phyloP scores from a whole-genome alignment of 2,797 vertebrate species.

The Neoniphon sammara region DNA sequence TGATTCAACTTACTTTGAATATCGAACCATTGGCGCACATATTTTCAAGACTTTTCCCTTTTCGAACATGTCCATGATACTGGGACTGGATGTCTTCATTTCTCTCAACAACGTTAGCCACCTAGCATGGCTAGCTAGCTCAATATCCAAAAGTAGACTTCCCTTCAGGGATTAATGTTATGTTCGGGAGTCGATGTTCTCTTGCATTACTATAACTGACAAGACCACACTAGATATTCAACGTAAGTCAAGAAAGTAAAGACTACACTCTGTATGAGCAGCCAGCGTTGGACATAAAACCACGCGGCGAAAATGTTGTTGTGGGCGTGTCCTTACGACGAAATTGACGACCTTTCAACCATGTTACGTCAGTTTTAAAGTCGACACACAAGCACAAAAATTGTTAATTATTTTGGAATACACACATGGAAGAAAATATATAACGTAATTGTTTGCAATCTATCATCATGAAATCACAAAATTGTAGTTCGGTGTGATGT shows the following conservation, averaged over 20 bases:
- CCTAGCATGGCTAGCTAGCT: slow-evolving; percentile 50
- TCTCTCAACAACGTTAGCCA: slow-evolving; percentile 12
- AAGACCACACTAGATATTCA: rapidly evolving
- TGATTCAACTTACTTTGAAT: slow-evolving; percentile 90
- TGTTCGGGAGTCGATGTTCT: background rate
- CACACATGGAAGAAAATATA: no score
- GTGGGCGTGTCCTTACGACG: slow-evolving; percentile 25
- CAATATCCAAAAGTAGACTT: background rate
- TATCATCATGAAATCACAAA: no score
- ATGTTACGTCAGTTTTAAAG: slow-evolving; percentile 21
- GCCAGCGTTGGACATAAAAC: background rate
- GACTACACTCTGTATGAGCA: background rate
- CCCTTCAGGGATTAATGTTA: background rate
- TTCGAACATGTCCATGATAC: slow-evolving; percentile 88
- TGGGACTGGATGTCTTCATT: slow-evolving; percentile 69
- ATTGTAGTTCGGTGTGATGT: no score
- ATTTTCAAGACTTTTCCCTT: slow-evolving; percentile 88
- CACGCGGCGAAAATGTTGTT: background rate
- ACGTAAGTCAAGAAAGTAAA: background rate
- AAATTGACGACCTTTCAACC: slow-evolving; percentile 20
- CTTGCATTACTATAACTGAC: background rate
- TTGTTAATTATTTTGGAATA: no score
- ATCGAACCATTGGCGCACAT: slow-evolving; percentile 97
- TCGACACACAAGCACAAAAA: no score
- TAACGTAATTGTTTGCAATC: no score